phyloP scores from a whole-genome alignment of 2,888 invertebrate species.

The Toxonevra muliebris region DNA sequence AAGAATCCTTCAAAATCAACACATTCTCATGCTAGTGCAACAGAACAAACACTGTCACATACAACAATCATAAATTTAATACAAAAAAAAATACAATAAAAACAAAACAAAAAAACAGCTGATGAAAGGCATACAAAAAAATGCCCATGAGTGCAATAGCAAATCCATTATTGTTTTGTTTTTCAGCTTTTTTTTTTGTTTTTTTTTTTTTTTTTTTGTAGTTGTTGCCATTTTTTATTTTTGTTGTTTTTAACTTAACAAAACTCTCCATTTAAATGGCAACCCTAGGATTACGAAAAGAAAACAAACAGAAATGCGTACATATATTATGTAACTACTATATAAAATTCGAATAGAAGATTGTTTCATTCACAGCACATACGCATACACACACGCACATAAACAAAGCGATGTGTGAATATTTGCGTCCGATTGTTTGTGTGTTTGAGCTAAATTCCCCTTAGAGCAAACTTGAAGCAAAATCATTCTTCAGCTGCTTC shows the following conservation, averaged over 20 bases:
- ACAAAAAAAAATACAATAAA: no score
- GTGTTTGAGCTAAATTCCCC: background rate
- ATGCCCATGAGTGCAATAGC: conserved; percentile 32
- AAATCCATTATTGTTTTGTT: conserved; percentile 34
- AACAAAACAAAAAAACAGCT: no score
- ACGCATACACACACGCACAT: background rate
- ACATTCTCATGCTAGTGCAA: no score
- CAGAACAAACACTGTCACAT: no score
- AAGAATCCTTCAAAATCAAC: no score
- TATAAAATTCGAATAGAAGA: no score
- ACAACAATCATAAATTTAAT: background rate
- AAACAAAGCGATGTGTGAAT: background rate
- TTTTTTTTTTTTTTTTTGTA: no score
- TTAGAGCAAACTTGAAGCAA: background rate
- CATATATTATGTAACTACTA: no score
- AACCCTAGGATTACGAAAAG: background rate
- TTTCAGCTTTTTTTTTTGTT: no score
- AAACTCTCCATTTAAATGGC: conserved; percentile 17
- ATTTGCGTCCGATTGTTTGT: background rate
- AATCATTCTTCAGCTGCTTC: background rate
- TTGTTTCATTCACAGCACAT: background rate
- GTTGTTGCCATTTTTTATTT: no score
- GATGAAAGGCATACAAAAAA: no score
- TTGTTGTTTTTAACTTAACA: conserved; percentile 13
- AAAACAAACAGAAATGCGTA: background rate